These are phyloP conservation scores for Acrocephalus kingi DNA, from an alignment of 2,113 vertebrate genomes.

Conservation along the genomic window DNA sequence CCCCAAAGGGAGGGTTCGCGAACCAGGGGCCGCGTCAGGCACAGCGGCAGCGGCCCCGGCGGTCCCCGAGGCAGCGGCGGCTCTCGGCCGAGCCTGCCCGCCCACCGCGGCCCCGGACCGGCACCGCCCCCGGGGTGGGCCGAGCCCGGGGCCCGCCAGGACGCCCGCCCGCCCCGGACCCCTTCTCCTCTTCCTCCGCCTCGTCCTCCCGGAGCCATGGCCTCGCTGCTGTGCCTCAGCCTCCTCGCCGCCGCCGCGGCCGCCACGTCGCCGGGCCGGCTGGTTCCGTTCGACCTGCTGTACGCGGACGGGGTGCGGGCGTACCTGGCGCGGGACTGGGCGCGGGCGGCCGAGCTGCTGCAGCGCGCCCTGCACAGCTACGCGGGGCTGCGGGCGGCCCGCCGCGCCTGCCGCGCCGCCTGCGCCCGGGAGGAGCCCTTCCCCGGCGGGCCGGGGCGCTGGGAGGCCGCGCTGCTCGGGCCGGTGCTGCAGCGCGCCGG, in stretches of 20 bases:
- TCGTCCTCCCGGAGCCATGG: not conserved
- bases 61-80: too few relatives aligned
- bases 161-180: not conserved
- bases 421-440: too few relatives aligned
- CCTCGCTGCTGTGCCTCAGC: not conserved
- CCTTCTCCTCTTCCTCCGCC: not conserved
- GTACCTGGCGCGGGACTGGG: conserved; percentile 86
- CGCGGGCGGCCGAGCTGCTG: conserved; percentile 81
- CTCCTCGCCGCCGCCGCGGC: not conserved
- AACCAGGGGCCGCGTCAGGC: accelerated
- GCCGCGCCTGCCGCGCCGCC: too few relatives aligned
- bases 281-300: conserved; percentile 80
- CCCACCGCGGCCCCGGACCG: not conserved
- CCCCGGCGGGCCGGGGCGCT: not conserved
- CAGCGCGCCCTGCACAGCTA: conserved; percentile 82
- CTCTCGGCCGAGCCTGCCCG: not conserved
- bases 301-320: conserved; percentile 88
- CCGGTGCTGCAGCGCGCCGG: conserved; percentile 81
- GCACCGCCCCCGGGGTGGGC: not conserved
- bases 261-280: not conserved
- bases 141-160: not conserved
- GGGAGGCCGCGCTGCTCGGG: not conserved
- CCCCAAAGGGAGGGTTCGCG: too few relatives aligned
- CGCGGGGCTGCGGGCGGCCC: conserved; percentile 69
- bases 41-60: accelerated